Base-by-base conservation (phyloP, 2,113 vertebrate species). In the Parotia lawesii region DNA sequence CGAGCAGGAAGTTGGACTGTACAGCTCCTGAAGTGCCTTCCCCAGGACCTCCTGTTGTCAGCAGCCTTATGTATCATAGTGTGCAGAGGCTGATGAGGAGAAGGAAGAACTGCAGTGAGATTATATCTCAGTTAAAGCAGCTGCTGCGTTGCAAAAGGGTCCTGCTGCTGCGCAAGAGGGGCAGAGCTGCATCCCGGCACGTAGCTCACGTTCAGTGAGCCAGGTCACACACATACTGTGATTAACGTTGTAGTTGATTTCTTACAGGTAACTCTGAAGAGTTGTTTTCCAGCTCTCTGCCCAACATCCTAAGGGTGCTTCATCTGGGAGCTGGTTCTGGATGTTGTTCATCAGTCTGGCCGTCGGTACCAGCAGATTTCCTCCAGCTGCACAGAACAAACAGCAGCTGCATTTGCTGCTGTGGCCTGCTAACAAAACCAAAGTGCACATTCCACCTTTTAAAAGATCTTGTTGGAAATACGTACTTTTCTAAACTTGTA, bases 311-410 rank as follows among this genome's bases (percentile, higher is more conserved):
- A 8, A 37, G 48, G 11, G 11, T 87, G 3, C 42, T 50, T 28
- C 5, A 20, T 25, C 10, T 51, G 60, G 38, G 31, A 70, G 10
- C n/a, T 10, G 14, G 28, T 69, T 87, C 47, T 81, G 44, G 33
- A 12, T 78, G 53, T 42, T 4, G 1, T 53, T 53, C 40, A 22
- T 56, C 51, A 57, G 15, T 45, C 35, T 65, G 62, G 22, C 35
- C 0, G 0, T 45, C 0, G 0, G 18, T 61, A 54, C 15, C 57
- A 64, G 31, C 12, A 35, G 14, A 22, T 47, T 64, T 72, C 64
- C 24, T 77, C 44, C 51, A 51, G 24, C 3, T 57, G 37, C 20
- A 8, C 17, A n/a, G 48, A 54, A 29, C 21, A 45, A 65, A 29
- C 42, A 74, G 10, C 64, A 70, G 33, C 87, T 85, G 40, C 44